Base-by-base conservation (phyloP, 2,113 vertebrate species). In the Ophiodon elongatus region DNA sequence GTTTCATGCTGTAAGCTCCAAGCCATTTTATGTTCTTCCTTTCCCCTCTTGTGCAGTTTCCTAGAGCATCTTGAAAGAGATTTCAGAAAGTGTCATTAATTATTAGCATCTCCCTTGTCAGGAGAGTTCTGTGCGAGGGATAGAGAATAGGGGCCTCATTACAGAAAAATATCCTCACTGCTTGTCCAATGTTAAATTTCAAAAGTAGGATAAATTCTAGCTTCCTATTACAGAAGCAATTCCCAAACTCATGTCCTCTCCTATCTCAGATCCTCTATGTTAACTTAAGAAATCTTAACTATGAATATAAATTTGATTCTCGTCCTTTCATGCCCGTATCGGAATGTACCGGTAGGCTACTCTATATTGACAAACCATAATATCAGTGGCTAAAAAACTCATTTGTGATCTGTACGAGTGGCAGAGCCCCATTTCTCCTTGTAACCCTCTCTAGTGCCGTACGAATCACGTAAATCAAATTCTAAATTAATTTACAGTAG, bases 51-150 rank as follows among this genome's bases (percentile, higher is more conserved):
- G 66, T 72, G 76, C 67, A 60, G 71, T 81, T 80, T 92, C 69
- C 69, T 70, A 41, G 56, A 85, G 79, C 57, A 64, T 89, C 80
- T 85, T 90, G 31, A 91, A 90, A 91, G 87, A 75, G 84, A 92
- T 87, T 89, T 92, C 29, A 68, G 57, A 66, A 90, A 86, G 73
- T 54, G 41, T 56, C 78, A 91, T 93, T 84, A 88, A 87, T 92
- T 88, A 87, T 92, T 90, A 87, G 80, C 80, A 73, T 66, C 85
- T 90, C 85, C 66, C 77, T 69, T 73, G 88, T 91, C 80, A 75
- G 73, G 37, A n/a, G 60, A 78, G 65, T 87, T 84, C 64, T 80
- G 50, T 54, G 75, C 50, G 66, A 79, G 78, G 59, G 43, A 73
- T 10, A 43, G 66, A 88, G 83, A 84, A 85, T 2, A 59, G 66